Percentiles rank a stretch among this genome's conserved stretches.
phyloP scores from a whole-genome alignment of 35 echinoderm and acorn worm genomes.

The Apostichopus californicus region DNA sequence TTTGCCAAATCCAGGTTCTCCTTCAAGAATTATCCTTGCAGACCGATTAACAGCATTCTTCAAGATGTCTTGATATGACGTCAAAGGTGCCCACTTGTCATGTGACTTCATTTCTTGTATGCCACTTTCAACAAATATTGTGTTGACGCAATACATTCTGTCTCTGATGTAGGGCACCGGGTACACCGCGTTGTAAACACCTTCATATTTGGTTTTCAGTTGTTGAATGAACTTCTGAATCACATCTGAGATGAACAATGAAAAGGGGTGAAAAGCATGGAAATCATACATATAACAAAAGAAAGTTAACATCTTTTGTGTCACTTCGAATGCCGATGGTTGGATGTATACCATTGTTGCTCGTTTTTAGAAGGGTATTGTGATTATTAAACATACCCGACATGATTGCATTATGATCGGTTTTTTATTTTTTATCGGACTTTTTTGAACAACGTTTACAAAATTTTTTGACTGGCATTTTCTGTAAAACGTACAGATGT shows the following conservation, averaged over 20 bases:
- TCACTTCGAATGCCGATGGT: too few species aligned
- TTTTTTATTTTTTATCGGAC: too few species aligned
- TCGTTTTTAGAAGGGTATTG: too few species aligned
- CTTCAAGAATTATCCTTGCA: not conserved
- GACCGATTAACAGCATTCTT: not conserved
- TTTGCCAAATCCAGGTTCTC: conserved; percentile 3
- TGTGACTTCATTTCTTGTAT: not conserved
- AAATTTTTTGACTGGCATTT: too few species aligned
- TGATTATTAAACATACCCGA: too few species aligned
- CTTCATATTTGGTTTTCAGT: conserved; percentile 8
- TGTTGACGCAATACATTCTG: not conserved
- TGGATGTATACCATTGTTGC: too few species aligned
- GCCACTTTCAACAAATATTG: conserved; percentile 4
- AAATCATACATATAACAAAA: too few species aligned
- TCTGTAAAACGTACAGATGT: too few species aligned
- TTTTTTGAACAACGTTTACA: too few species aligned
- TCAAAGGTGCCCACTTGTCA: not conserved
- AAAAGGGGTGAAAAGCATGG: too few species aligned
- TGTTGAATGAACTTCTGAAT: not conserved
- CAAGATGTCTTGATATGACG: not conserved
- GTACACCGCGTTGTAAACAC: not conserved
- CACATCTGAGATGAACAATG: not conserved
- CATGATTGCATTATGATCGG: too few species aligned
- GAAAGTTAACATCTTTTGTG: too few species aligned
- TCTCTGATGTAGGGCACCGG: not conserved